Evolutionary conservation across 2,888 invertebrate species (phyloP), one percentile per base, ranked within the genome.

Genomic region (Saturnia pavonia): DNA sequence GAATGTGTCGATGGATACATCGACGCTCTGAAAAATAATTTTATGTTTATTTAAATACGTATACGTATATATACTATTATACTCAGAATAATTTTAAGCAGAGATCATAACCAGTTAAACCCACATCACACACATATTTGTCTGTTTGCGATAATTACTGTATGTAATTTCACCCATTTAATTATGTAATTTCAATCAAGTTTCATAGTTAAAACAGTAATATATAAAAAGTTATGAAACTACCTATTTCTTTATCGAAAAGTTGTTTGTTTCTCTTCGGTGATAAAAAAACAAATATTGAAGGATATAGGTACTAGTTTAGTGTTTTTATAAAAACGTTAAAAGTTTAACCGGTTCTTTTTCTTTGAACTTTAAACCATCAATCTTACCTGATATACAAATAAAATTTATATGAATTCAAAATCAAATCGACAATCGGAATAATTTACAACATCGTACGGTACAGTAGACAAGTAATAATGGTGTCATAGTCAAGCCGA

Each of bases 401-500:
- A 54, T 7, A 22, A 7, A 54, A 9, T 22, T 2, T 54, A 54
- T 22, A 54, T 54, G n/a, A 54, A 60, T 60, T 27, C 14, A 60
- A 60, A 27, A 14, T 27, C 14, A 60, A 60, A 60, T 27, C 1
- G 57, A 27, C 57, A 60, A 27, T 60, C 8, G 57, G 25, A 60
- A 48, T 69, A 69, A 66, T 65, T 65, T 40, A 69, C 43, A 68
- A 63, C 40, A 25, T 60, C 70, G 68, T 71, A 68, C 63, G 60
- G 42, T 45, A 45, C 60, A 71, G 40, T 22, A 43, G 67, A 7
- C 34, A 43, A 45, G 45, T 34, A 45, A 63, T 54, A 51, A 63
- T 34, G 57, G 43, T 67, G 67, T 69, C 70, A 72, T 74, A 73
- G 76, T 73, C 48, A 9, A 34, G 34, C 48, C 11, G 19, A 54